Evolutionary conservation across 2,797 vertebrate species (phyloP), one percentile per base, ranked within the genome.

Genomic region (Spheniscus humboldti): DNA sequence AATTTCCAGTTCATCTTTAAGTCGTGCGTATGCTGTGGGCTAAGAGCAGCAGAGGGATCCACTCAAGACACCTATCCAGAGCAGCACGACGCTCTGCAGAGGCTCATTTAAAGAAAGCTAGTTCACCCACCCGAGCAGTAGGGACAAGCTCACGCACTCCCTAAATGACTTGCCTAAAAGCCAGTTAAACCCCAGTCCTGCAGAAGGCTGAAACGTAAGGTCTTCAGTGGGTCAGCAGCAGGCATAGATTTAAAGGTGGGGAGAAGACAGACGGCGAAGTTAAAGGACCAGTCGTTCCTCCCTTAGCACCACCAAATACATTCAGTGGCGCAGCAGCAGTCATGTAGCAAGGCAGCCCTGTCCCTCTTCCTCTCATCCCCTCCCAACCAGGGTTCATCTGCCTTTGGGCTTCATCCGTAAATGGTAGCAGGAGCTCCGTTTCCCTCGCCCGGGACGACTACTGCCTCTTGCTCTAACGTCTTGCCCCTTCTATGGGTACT

Each of bases 21-120:
- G 11, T 18, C 0, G 0, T 3, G 22, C 2, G 0, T 18, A 16
- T 4, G 31, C 74, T 18, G 37, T 8, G 62, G 50, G 50, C 37
- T 57, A 9, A 73, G 7, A 33, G 67, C 71, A 39, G 64, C 18
- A 10, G 62, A 43, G 20, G 19, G 47, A 43, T 10, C 67, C 35
- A 3, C 37, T 19, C 13, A 6, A 15, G 71, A 18, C 23, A 12
- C 5, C 25, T 3, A 31, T 30, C 24, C 33, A 7, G 43, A 45
- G 80, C 52, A 45, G 56, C 41, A 13, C 1, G 41, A 48, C 6
- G 55, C 62, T 56, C 62, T 20, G 55, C 63, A 53, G 63, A 19
- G 12, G 33, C 5, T 18, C 56, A 0, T 7, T 16, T 14, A 3
- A 18, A 20, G 60, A 20, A 15, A 13, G 48, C 6, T 5, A 2